Percentiles rank a stretch among this genome's conserved stretches.
Conservation (phyloP, 2,888 invertebrate species). For the Chrysotoxum bicinctum region DNA sequence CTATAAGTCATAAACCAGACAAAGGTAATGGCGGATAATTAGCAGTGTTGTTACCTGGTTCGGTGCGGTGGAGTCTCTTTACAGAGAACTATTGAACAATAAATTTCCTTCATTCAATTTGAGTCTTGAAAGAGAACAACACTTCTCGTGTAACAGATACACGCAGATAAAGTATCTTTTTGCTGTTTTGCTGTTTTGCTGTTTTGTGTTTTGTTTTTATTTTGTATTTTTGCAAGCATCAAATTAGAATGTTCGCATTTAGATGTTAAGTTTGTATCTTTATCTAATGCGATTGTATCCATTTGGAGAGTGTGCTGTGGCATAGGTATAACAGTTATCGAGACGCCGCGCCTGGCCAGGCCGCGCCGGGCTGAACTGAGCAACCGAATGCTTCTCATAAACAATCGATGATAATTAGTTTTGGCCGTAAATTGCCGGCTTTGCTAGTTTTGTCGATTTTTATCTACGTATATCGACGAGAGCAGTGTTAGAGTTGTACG, state of each 20-base stretch:
- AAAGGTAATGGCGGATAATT: slow-evolving; percentile 70
- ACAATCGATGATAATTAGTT: slow-evolving; percentile 69
- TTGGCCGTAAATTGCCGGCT: slow-evolving; percentile 53
- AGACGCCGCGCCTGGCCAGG: background rate
- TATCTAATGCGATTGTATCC: slow-evolving; percentile 55
- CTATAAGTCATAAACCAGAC: slow-evolving; percentile 70
- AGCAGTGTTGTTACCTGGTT: slow-evolving; percentile 68
- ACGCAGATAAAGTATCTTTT: slow-evolving; percentile 53
- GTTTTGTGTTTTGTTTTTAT: slow-evolving; percentile 11
- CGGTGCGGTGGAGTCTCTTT: background rate
- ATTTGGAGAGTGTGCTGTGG: slow-evolving; percentile 15
- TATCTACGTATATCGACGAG: background rate
- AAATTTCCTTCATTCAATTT: slow-evolving; percentile 60
- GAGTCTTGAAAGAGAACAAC: slow-evolving; percentile 30
- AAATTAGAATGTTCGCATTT: slow-evolving; percentile 71
- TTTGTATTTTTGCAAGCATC: slow-evolving; percentile 14
- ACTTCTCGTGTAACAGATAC: slow-evolving; percentile 48
- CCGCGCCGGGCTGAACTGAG: background rate
- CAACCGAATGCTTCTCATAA: slow-evolving; percentile 43
- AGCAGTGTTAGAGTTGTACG: slow-evolving; percentile 19
- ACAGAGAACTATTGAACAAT: slow-evolving; percentile 54
- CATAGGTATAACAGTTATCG: slow-evolving; percentile 29
- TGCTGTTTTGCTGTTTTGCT: too few species aligned
- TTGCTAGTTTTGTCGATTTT: slow-evolving; percentile 11
- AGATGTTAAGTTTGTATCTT: slow-evolving; percentile 68